These are phyloP conservation scores for Heteromormyrus szaboi DNA, from an alignment of 2,797 vertebrate species.

Conservation along the genomic window DNA sequence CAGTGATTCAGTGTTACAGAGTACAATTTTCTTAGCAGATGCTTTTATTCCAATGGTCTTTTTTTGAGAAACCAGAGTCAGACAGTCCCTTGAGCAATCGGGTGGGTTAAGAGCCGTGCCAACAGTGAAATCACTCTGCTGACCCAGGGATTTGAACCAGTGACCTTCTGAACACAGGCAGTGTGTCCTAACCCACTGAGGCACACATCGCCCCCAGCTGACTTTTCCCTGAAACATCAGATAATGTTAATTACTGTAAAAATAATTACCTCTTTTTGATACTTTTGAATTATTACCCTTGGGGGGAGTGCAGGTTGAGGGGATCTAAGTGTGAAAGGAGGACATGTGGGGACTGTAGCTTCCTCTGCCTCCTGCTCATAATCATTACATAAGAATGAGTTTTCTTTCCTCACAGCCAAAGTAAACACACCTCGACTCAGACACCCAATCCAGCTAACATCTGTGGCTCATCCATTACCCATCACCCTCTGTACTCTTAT, in stretches of 20 bases:
- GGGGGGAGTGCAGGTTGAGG: background rate
- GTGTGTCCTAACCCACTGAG: background rate
- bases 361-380: background rate
- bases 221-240: background rate
- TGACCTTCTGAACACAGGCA: background rate
- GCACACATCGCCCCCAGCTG: background rate
- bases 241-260: background rate
- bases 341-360: background rate
- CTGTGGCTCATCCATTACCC: slow-evolving; percentile 1
- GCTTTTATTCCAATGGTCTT: background rate
- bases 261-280: background rate
- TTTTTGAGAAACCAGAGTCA: background rate
- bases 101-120: background rate
- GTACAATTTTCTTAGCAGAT: background rate
- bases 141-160: background rate
- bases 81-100: background rate
- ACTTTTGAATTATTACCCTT: background rate
- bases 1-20: background rate
- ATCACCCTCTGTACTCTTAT: background rate
- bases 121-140: background rate
- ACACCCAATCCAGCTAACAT: background rate
- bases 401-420: background rate
- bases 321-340: background rate
- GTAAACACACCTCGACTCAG: background rate
- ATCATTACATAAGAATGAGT: slow-evolving; percentile 4